Conservation (phyloP, 2,113 vertebrate genomes). For the Cygnus atratus region DNA sequence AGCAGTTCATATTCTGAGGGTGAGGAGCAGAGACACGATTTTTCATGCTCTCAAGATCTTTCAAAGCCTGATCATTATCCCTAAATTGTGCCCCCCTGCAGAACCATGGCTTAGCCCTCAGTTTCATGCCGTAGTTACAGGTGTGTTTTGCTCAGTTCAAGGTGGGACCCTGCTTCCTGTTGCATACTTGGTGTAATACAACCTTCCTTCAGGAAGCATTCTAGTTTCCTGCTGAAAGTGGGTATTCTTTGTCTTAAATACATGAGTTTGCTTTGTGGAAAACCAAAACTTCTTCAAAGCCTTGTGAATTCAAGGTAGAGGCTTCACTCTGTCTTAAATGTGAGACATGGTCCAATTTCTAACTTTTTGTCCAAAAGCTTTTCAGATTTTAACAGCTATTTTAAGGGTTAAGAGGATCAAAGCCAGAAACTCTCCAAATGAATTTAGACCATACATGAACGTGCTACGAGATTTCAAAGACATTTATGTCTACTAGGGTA, state of each 20-base stretch:
- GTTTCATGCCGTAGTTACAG: fast-evolving
- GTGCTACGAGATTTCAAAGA: background rate
- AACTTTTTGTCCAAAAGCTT: background rate
- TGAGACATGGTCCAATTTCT: background rate
- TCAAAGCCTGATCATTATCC: background rate
- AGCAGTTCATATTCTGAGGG: background rate
- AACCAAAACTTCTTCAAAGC: background rate
- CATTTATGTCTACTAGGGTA: background rate
- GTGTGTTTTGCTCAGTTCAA: background rate
- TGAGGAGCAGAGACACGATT: background rate
- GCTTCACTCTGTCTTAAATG: background rate
- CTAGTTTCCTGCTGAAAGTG: background rate
- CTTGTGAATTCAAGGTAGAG: background rate
- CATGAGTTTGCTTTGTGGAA: background rate
- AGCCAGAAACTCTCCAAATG: background rate
- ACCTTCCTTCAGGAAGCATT: background rate
- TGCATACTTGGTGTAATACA: background rate
- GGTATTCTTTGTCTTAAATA: background rate
- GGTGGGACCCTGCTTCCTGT: background rate
- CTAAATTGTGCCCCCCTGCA: background rate
- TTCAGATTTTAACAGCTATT: background rate
- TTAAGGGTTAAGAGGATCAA: background rate
- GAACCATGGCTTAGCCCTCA: background rate
- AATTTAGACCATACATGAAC: background rate
- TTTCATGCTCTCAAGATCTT: background rate